Base-by-base conservation (phyloP, 1,140 invertebrate genomes). In the Coptotermes formosanus region DNA sequence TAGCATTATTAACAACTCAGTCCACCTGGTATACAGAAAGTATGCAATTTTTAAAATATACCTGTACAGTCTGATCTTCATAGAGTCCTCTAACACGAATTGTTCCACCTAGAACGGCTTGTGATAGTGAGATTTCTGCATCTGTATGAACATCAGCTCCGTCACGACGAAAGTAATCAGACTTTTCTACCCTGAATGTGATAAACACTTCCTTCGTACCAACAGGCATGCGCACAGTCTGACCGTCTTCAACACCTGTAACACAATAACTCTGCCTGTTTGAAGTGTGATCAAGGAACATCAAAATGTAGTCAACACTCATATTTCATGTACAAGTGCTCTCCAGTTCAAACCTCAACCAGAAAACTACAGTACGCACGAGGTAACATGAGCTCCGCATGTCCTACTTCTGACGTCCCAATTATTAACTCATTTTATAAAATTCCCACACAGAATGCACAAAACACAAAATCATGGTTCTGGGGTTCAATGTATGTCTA, bases 61-160 rank as follows among this genome's bases (percentile, higher is more conserved):
- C 95, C 91, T 96, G 95, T 86, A 99, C 90, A 69, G 95, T 96
- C 87, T 98, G 95, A 91, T 99, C 97, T 91, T 99, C 98, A 90
- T 99, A 99, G 69, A 99, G 93, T 4, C 99, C 98, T 89, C 98
- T 95, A 88, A 99, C 94, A 88, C 96, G 93, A 48, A 98, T 95
- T 0, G 96, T 95, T 82, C 99, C 99, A 45, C 99, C 99, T 4
- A 99, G 92, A 12, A 98, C 90, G 0, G 99, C 98, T 92, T 99
- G 98, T 1, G 97, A 93, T 0, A 99, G 90, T 2, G 96, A 97
- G 86, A 98, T 95, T 87, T 94, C 92, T 14, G 95, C 95, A 88
- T 98, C 96, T 3, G 97, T 97, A 89, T 99, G 98, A 6, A 99
- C 94, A 91, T 99, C 98, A 12, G 97, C 92, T 14, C 98, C 98